Percentiles rank a stretch among this genome's conserved stretches.
Conservation (phyloP, 2,888 invertebrate genomes). For the Hirtodrosophila alboralis region DNA sequence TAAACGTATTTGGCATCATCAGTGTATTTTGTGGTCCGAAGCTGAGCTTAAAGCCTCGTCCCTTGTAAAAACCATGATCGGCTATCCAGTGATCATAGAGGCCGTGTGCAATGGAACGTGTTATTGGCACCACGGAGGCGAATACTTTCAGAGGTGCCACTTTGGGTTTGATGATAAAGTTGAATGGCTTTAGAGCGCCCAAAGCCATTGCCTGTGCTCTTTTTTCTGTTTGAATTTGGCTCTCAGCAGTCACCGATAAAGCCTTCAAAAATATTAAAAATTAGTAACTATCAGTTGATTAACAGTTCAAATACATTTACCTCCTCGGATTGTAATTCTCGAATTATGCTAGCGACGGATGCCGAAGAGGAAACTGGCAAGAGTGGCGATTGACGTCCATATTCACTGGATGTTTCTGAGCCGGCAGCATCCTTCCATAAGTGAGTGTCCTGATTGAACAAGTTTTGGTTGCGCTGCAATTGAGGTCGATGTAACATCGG, state of each 20-base stretch:
- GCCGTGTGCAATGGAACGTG: conserved; percentile 73
- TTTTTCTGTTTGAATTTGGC: conserved; percentile 11
- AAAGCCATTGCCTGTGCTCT: neutral
- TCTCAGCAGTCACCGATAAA: conserved; percentile 53
- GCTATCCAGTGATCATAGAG: conserved; percentile 83
- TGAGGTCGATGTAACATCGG: neutral
- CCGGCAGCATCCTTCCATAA: conserved; percentile 71
- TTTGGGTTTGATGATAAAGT: conserved; percentile 83
- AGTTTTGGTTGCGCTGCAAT: conserved; percentile 33
- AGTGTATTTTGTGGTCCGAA: conserved; percentile 89
- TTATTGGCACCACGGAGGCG: conserved; percentile 83
- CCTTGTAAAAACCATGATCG: conserved; percentile 87
- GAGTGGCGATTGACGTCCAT: conserved; percentile 53
- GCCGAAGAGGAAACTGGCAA: conserved; percentile 63
- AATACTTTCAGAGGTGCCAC: conserved; percentile 84
- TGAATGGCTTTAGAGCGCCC: conserved; percentile 22
- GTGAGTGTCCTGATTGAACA: conserved; percentile 46
- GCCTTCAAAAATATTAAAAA: conserved; percentile 45
- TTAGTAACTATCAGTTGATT: neutral
- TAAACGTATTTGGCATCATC: conserved; percentile 85
- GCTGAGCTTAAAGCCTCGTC: conserved; percentile 89
- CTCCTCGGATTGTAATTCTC: conserved; percentile 60
- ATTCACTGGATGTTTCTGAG: conserved; percentile 77
- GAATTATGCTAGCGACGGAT: conserved; percentile 62
- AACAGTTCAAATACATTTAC: conserved; percentile 25